Conservation (phyloP, 2,113 vertebrate species). For the Choloepus hoffmanni region DNA sequence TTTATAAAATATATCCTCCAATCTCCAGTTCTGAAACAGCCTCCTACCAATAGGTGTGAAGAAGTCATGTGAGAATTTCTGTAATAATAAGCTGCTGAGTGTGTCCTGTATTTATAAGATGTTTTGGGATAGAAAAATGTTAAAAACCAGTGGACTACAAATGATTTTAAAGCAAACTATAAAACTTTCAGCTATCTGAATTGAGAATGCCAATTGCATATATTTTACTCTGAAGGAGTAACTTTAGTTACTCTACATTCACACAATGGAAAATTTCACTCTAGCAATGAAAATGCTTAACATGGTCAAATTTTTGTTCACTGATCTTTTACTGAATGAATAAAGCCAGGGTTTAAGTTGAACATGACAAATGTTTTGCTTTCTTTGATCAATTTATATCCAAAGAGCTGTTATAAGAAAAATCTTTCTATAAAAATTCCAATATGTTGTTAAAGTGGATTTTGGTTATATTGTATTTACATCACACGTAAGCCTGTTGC, state of each 20-base stretch:
- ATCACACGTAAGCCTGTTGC: slow-evolving; percentile 38
- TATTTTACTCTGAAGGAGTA: slow-evolving; percentile 34
- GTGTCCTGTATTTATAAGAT: not conserved
- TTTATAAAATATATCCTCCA: slow-evolving; percentile 32
- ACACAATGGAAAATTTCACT: slow-evolving; percentile 43
- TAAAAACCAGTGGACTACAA: slow-evolving; percentile 47
- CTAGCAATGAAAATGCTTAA: slow-evolving; percentile 60
- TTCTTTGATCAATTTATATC: slow-evolving; percentile 65
- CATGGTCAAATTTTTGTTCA: slow-evolving; percentile 60
- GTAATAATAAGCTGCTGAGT: not conserved
- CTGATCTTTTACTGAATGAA: slow-evolving; percentile 53
- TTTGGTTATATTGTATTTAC: slow-evolving; percentile 70
- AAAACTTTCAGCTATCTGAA: slow-evolving; percentile 46
- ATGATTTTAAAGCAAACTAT: slow-evolving; percentile 62
- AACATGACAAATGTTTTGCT: slow-evolving; percentile 67
- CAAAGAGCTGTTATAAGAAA: slow-evolving; percentile 54
- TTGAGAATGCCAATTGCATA: slow-evolving; percentile 20
- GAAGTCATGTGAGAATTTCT: not conserved
- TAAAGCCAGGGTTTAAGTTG: slow-evolving; percentile 53
- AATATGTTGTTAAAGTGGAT: slow-evolving; percentile 37
- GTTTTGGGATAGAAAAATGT: slow-evolving; percentile 44
- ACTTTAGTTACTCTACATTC: slow-evolving; percentile 68
- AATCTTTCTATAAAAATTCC: slow-evolving; percentile 50
- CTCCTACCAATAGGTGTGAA: not conserved
- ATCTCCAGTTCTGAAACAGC: not conserved